Conservation (phyloP, 2,888 invertebrate species). For the Deilephila elpenor region DNA sequence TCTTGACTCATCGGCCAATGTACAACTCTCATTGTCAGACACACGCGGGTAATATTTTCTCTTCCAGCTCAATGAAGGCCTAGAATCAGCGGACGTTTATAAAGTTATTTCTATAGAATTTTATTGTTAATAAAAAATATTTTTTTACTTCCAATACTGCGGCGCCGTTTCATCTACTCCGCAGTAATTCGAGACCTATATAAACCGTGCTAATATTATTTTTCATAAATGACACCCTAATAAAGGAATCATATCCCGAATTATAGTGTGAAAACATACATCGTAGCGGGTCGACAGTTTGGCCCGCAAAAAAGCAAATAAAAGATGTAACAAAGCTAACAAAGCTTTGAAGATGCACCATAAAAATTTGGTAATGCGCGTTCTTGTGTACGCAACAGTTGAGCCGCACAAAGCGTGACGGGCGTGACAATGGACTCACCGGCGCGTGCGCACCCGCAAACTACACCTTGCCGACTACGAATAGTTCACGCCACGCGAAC, state of each 20-base stretch:
- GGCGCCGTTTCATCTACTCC: conserved; percentile 17
- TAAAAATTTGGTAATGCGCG: conserved; percentile 80
- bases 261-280: conserved; percentile 82
- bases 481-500: background rate
- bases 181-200: conserved; percentile 28
- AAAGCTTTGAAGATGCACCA: conserved; percentile 82
- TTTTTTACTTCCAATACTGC: background rate
- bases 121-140: background rate
- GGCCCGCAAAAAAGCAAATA: conserved; percentile 61
- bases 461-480: conserved; percentile 60
- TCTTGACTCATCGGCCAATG: conserved; percentile 44
- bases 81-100: background rate
- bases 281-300: conserved; percentile 68
- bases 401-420: conserved; percentile 71
- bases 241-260: conserved; percentile 67
- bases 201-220: conserved; percentile 46
- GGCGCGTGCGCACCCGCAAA: conserved; percentile 71
- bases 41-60: background rate
- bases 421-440: conserved; percentile 71
- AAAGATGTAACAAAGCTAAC: conserved; percentile 67
- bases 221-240: conserved; percentile 51
- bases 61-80: too few species aligned
- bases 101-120: background rate
- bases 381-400: conserved; percentile 65
- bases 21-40: background rate